A percentile compares a stretch with the other conserved stretches of the same genome.
Conservation (phyloP, 30 jellyfish, hydroid and myxozoan genomes). For the Pseudorhiza aurosa region DNA sequence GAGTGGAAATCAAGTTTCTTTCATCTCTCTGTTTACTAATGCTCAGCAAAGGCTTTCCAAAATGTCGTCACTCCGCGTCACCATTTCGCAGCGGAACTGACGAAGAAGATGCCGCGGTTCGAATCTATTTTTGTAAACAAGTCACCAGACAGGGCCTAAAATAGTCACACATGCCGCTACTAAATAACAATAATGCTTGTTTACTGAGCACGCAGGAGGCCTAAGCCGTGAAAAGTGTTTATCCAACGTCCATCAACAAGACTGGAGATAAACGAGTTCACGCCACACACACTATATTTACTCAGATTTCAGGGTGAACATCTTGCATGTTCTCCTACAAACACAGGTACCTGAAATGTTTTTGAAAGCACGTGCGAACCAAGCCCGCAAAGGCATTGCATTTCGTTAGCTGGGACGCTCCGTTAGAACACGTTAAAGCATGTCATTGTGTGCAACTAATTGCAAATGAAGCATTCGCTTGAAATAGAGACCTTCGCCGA, state of each 20-base stretch:
- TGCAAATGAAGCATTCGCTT: no score
- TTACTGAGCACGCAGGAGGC: constrained; percentile 38
- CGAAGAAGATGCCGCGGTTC: constrained; percentile 7
- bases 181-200: constrained; percentile 7
- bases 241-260: constrained; percentile 31
- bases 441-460: no score
- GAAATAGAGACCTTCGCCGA: no score
- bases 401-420: no score
- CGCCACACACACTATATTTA: constrained; percentile 62
- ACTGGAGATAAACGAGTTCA: constrained; percentile 1
- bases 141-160: constrained; percentile 43
- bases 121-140: constrained; percentile 23
- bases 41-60: neutral
- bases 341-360: constrained; percentile 9
- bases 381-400: no score
- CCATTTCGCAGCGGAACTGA: neutral
- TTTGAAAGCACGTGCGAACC: no score
- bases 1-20: neutral
- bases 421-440: no score
- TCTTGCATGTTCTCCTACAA: neutral
- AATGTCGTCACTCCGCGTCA: constrained; percentile 9
- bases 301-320: neutral
- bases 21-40: neutral
- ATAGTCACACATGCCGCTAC: constrained; percentile 10
- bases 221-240: neutral